Base-by-base conservation (phyloP, 2,113 vertebrate species). In the Edolisoma coerulescens region DNA sequence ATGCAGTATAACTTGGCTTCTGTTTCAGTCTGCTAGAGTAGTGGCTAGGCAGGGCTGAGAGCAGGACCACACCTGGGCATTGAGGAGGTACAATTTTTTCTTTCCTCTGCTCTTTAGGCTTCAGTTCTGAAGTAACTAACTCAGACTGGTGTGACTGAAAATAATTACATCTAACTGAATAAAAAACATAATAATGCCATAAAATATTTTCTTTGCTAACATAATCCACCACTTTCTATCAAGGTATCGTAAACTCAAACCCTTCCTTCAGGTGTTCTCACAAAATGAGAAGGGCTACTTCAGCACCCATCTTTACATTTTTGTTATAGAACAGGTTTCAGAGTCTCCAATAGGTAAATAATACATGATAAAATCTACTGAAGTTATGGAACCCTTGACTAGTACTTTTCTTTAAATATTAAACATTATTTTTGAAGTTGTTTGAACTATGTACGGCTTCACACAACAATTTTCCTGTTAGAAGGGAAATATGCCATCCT, bases 331-430 rank as follows among this genome's bases (percentile, higher is more conserved):
- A 65, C 75, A 87, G 32, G 64, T 97, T 84, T 97, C 94, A 83
- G 71, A 94, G 65, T 93, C 95, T 97, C 84, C 73, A 87, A 65
- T 64, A 92, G 60, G 90, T 97, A 97, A 98, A 97, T 97, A 97
- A 98, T 97, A 79, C 86, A 97, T 96, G 93, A 97, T 82, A 96
- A 98, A 97, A 95, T 90, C 90, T 95, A 90, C 63, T 97, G 89
- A 96, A 96, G 97, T 95, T 96, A 95, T 95, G 57, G 94, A 97
- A 95, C 65, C 73, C 89, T 97, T 96, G 91, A 96, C 89, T 95
- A 91, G 96, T 68, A 96, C 96, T 97, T 98, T 98, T 95, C 97
- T 97, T 98, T 98, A 98, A 98, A 98, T 98, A 98, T 98, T 98
- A 97, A 97, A 96, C 94, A 97, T 97, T 97, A 96, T 95, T 97